These are phyloP conservation scores for Eustalomyia histrio DNA, from an alignment of 2,888 invertebrate species.

Conservation along the genomic window DNA sequence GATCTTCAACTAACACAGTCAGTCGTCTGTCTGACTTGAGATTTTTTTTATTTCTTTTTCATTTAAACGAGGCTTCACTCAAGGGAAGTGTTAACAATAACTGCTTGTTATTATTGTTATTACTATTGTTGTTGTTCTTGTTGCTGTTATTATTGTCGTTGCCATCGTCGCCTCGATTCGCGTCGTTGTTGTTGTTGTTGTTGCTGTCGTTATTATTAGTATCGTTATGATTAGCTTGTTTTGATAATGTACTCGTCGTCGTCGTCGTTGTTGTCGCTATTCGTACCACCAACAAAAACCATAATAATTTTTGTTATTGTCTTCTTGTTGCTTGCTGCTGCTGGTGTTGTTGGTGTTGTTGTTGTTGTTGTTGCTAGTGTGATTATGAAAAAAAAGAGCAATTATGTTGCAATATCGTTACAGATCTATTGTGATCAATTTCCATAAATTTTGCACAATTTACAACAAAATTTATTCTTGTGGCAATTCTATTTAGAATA, in stretches of 20 bases:
- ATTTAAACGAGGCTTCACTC: constrained; percentile 59
- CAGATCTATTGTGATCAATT: constrained; percentile 64
- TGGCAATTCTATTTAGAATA: constrained; percentile 53
- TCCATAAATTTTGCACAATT: constrained; percentile 64
- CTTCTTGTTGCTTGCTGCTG: constrained; percentile 8
- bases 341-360: neutral
- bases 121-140: constrained; percentile 51
- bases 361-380: constrained; percentile 20
- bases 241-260: constrained; percentile 60
- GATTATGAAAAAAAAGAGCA: constrained; percentile 55
- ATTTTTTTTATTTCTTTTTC: constrained; percentile 31
- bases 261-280: constrained; percentile 18
- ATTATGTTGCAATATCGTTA: constrained; percentile 65
- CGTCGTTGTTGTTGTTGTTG: constrained; percentile 41
- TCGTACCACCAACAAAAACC: constrained; percentile 23
- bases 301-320: constrained; percentile 31
- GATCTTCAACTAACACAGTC: constrained; percentile 43
- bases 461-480: constrained; percentile 45
- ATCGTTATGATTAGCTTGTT: constrained; percentile 64
- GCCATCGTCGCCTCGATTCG: constrained; percentile 48
- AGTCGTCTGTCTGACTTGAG: constrained; percentile 30
- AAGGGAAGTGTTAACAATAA: constrained; percentile 66
- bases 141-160: constrained; percentile 34
- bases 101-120: constrained; percentile 62
- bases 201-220: constrained; percentile 52